Percentiles rank a stretch among this genome's conserved stretches.
These are phyloP conservation scores for Silurus aristotelis DNA, from an alignment of 2,797 vertebrate species.

Conservation along the genomic window DNA sequence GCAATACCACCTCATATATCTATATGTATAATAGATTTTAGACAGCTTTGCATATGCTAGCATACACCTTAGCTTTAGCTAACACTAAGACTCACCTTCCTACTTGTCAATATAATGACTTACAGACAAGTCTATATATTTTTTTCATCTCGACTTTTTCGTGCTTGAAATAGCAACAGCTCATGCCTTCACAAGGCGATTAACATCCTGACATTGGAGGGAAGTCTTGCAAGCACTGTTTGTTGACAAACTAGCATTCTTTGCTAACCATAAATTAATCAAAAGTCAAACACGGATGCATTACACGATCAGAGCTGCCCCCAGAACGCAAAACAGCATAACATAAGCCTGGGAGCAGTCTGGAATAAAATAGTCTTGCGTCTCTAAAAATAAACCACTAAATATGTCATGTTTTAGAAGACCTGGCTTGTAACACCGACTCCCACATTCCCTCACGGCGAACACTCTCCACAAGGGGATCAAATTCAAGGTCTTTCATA, in stretches of 20 bases:
- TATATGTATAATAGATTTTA: not conserved
- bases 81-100: not conserved
- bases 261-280: not conserved
- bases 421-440: constrained; percentile 23
- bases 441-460: not conserved
- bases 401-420: constrained; percentile 7
- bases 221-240: not conserved
- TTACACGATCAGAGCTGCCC: not conserved
- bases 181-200: not conserved
- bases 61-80: not conserved
- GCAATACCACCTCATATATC: too few species aligned
- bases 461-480: constrained; percentile 23
- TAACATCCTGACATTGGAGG: not conserved
- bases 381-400: constrained; percentile 13
- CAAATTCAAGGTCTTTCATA: constrained; percentile 37
- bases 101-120: not conserved
- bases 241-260: not conserved
- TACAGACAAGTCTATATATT: not conserved
- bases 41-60: not conserved
- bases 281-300: not conserved
- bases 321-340: not conserved
- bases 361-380: not conserved
- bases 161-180: not conserved
- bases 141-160: not conserved
- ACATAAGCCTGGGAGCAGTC: not conserved